Evolutionary conservation across 1,140 invertebrate genomes (phyloP), one percentile per base, ranked within the genome.

Genomic region (Odontomachus brunneus): DNA sequence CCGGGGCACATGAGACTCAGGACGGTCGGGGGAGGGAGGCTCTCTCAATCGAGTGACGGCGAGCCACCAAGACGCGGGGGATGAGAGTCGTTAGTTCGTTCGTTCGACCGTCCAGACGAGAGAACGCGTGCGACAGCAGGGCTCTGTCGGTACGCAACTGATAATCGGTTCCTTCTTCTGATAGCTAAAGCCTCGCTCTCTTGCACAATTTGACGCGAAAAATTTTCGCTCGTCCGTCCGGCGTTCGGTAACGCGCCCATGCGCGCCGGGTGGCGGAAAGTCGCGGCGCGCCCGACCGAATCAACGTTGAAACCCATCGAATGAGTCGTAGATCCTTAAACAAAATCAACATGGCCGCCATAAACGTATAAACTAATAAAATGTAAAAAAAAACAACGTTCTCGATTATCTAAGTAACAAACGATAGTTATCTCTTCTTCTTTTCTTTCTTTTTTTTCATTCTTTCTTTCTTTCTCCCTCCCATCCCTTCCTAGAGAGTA

Each of bases 341-440:
- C 90, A 93, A 94, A 94, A 94, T 88, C 92, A 94, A 92, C 92
- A 93, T 94, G 93, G 90, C 92, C 92, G 93, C 92, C 92, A 49
- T 93, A 92, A 92, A 93, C 90, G 91, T 93, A 94, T 92, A 93
- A 94, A 94, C 93, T 93, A 94, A 94, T 94, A 94, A 94, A 94
- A 94, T 94, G 93, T 94, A 93, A 92, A 92, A 90, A n/a, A 94
- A 94, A 94, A 94, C 93, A 94, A 94, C 92, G 89, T 93, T 93
- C 91, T 93, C 89, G 91, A 94, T 93, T 92, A 94, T 93, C 93
- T 94, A 94, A 92, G 91, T 93, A 94, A 93, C 93, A 94, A 94
- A 94, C 93, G 92, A 94, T 94, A 94, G 93, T 93, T 87, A 93
- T 91, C 92, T 89, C 57, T 63, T 89, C 65, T 53, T 48, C 51